These are phyloP conservation scores for Cyphomyrus plagiostoma DNA, from an alignment of 2,113 vertebrate species.

Conservation along the genomic window DNA sequence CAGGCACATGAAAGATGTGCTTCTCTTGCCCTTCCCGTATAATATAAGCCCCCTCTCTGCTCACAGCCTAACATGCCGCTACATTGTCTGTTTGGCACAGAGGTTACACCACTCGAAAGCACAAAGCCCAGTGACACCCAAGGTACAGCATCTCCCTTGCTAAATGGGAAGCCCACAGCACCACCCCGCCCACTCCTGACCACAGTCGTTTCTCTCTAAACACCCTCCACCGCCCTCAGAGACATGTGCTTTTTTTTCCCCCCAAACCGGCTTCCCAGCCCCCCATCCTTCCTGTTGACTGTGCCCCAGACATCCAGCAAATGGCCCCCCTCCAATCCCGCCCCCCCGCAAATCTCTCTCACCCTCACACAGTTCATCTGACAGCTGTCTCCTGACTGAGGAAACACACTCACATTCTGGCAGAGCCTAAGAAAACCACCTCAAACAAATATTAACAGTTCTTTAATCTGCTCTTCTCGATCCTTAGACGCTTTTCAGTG, in stretches of 20 bases:
- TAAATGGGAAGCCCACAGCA: background rate
- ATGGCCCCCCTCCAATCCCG: conserved; percentile 50
- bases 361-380: conserved; percentile 59
- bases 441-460: background rate
- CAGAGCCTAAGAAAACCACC: background rate
- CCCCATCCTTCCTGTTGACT: conserved; percentile 37
- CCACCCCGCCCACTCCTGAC: background rate
- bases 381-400: conserved; percentile 62
- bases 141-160: background rate
- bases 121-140: background rate
- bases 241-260: conserved; percentile 11
- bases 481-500: background rate
- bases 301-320: conserved; percentile 54
- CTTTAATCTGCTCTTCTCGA: background rate
- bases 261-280: conserved; percentile 2
- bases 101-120: background rate
- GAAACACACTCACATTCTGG: conserved; percentile 43
- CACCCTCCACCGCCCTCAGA: conserved; percentile 15
- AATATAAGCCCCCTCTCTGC: background rate
- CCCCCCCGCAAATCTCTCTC: conserved; percentile 17
- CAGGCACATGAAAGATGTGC: background rate
- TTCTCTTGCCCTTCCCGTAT: background rate
- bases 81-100: background rate
- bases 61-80: background rate
- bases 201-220: conserved; percentile 18